Percentiles rank a stretch among this genome's conserved stretches.
phyloP scores from a whole-genome alignment of 2,113 vertebrate species.

The Sturnira hondurensis region DNA sequence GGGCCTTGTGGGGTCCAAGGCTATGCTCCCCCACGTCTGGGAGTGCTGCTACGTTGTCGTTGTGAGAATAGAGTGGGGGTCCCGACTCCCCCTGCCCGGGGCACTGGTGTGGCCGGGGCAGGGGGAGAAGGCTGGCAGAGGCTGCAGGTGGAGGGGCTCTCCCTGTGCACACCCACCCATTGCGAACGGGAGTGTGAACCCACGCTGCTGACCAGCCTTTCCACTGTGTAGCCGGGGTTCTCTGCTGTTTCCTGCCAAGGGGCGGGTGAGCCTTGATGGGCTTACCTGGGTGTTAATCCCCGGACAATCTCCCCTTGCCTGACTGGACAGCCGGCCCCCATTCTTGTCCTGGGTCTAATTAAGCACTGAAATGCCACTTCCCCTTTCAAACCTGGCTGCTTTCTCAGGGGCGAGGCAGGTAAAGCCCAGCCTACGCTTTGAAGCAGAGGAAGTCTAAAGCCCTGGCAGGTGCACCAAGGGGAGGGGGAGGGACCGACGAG shows the following conservation, averaged over 20 bases:
- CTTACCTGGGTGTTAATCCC: conserved; percentile 86
- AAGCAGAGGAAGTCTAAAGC: conserved; percentile 62
- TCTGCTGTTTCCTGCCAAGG: conserved; percentile 71
- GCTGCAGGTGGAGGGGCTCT: background rate
- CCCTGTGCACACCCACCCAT: background rate
- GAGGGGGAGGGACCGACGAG: background rate
- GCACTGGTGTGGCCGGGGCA: no score
- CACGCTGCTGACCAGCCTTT: background rate
- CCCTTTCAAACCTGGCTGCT: conserved; percentile 68
- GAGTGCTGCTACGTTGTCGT: background rate
- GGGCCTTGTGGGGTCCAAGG: background rate
- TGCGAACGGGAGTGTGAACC: background rate
- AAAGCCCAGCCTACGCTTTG: conserved; percentile 65
- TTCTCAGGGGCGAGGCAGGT: conserved; percentile 70
- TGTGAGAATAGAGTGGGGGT: background rate
- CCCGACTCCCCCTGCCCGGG: background rate
- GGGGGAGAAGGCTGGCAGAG: background rate
- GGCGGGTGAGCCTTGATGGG: conserved; percentile 73
- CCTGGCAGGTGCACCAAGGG: background rate
- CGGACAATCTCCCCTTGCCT: conserved; percentile 77
- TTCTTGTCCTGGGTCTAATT: conserved; percentile 87
- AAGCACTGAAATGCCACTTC: conserved; percentile 81
- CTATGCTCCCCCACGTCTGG: background rate
- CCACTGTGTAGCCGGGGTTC: conserved; percentile 37
- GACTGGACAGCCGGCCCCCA: conserved; percentile 72